phyloP scores from a whole-genome alignment of 1,140 invertebrate genomes.

The Papilio glaucus region DNA sequence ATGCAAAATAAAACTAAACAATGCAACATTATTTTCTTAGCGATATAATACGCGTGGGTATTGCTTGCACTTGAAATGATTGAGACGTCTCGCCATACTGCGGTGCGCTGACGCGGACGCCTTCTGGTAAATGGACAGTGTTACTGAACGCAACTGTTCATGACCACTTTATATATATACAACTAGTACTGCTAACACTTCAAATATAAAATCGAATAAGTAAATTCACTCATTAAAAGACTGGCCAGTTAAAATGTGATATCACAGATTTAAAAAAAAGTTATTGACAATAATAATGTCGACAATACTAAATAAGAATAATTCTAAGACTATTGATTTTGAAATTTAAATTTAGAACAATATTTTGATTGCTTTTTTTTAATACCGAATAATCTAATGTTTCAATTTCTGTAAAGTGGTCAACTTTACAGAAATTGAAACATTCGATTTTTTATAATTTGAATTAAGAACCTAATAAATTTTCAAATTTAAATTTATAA shows the following conservation, averaged over 20 bases:
- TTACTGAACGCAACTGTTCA: constrained; percentile 1
- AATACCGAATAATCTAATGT: too few relatives aligned
- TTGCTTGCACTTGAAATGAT: constrained; percentile 13
- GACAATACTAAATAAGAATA: too few relatives aligned
- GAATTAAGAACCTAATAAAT: too few relatives aligned
- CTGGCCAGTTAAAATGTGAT: background rate
- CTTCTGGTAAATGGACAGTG: background rate
- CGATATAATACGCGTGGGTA: background rate
- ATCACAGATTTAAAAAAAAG: too few relatives aligned
- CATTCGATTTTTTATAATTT: too few relatives aligned
- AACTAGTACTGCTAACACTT: background rate
- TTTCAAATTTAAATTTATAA: background rate
- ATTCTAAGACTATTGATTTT: too few relatives aligned
- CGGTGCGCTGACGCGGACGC: background rate
- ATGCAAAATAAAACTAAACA: background rate
- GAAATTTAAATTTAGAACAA: too few relatives aligned
- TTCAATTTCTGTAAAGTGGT: too few relatives aligned
- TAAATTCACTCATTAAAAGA: background rate
- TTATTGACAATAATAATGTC: too few relatives aligned
- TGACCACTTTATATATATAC: background rate
- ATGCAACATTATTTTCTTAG: background rate
- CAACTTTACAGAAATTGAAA: too few relatives aligned
- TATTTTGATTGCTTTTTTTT: too few relatives aligned
- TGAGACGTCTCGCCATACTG: background rate
- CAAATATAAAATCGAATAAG: background rate